A percentile compares a stretch with the other conserved stretches of the same genome.
Conservation (phyloP, 2,888 invertebrate species). For the Cheilosia grossa region DNA sequence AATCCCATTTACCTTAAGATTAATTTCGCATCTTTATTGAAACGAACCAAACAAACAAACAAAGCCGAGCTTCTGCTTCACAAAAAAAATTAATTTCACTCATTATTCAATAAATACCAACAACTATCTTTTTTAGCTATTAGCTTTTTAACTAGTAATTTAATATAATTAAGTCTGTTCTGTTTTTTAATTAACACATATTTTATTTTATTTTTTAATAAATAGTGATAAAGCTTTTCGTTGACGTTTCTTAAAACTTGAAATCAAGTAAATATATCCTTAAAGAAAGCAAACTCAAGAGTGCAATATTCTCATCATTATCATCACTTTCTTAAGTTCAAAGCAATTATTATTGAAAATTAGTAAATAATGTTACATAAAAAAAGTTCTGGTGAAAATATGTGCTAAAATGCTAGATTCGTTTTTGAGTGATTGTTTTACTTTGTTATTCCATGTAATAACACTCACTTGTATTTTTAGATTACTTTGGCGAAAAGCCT, state of each 20-base stretch:
- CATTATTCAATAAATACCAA: conserved; percentile 38
- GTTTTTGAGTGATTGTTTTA: not conserved
- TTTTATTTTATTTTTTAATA: conserved; percentile 21
- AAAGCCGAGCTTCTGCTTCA: not conserved
- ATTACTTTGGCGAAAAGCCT: conserved; percentile 38
- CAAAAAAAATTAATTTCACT: not conserved
- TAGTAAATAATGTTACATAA: conserved; percentile 21
- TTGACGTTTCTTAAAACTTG: conserved; percentile 55
- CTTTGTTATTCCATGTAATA: no score
- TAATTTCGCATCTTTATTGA: conserved; percentile 59
- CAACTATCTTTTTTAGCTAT: conserved; percentile 26
- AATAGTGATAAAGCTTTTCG: conserved; percentile 73
- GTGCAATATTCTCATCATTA: conserved; percentile 30
- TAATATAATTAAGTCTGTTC: conserved; percentile 51
- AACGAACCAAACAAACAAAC: conserved; percentile 46
- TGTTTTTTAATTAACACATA: conserved; percentile 43
- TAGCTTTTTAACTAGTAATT: conserved; percentile 59
- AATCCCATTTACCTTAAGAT: no score
- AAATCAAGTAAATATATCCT: conserved; percentile 42
- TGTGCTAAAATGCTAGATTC: conserved; percentile 53
- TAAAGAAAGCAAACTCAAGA: conserved; percentile 26
- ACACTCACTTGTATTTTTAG: not conserved
- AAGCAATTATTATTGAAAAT: conserved; percentile 28
- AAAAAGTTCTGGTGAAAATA: conserved; percentile 46
- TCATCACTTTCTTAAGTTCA: conserved; percentile 31